These are phyloP conservation scores for Phocides pigmalion DNA, from an alignment of 1,140 invertebrate species.

Conservation along the genomic window DNA sequence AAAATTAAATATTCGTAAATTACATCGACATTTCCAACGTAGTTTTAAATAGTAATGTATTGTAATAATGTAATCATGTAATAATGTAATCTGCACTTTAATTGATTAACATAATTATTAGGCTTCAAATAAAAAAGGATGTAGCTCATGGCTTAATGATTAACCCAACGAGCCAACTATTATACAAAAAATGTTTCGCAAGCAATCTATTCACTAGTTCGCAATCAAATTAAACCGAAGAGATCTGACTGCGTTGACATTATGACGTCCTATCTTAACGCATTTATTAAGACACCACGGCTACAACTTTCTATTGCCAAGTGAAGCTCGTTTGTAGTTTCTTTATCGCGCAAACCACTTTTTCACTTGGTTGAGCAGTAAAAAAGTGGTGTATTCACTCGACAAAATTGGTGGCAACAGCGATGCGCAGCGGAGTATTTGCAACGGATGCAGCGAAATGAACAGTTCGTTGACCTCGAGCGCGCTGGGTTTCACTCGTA, in stretches of 20 bases:
- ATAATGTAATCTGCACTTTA: too few species aligned
- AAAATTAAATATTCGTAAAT: too few species aligned
- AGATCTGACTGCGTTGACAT: conserved; percentile 1
- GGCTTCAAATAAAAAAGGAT: too few species aligned
- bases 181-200: conserved; percentile 5
- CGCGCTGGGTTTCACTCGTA: conserved; percentile 78
- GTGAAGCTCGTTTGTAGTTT: conserved; percentile 59
- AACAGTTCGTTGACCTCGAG: conserved; percentile 77
- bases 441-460: conserved; percentile 83
- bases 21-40: too few species aligned
- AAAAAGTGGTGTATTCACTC: conserved; percentile 65
- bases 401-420: conserved; percentile 72
- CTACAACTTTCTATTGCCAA: conserved; percentile 70
- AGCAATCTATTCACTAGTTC: background rate
- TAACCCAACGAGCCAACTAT: too few species aligned
- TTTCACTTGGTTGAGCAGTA: conserved; percentile 61
- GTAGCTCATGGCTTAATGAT: too few species aligned
- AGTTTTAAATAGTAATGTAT: too few species aligned
- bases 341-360: conserved; percentile 58
- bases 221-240: conserved; percentile 10
- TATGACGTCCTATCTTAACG: conserved; percentile 12
- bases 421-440: conserved; percentile 77
- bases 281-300: conserved; percentile 28
- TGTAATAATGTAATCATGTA: too few species aligned
- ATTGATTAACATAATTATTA: too few species aligned